Base-by-base conservation (phyloP, 2,113 vertebrate species). In the Centrocercus urophasianus region DNA sequence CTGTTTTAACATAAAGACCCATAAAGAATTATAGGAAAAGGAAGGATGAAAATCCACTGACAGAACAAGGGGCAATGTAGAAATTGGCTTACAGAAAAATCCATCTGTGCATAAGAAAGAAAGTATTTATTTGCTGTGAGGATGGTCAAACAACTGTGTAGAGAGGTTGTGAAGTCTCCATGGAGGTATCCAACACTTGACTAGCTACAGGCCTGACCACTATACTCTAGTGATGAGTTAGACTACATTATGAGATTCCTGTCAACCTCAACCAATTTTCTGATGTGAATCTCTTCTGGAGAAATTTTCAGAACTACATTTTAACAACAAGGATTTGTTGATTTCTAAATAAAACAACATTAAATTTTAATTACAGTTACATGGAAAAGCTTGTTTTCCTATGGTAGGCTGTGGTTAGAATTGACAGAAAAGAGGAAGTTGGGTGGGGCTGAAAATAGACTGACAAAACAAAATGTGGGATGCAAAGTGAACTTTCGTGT, bases 201-300 rank as follows among this genome's bases (percentile, higher is more conserved):
- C 30, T 22, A 28, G 17, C 7, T 6, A 27, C 0, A 2, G 16
- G 19, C 7, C 2, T 61, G 25, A 25, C 12, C 45, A 73, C 34
- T n/a, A 8, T 32, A 3, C 9, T 42, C 4, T 36, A 74, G 30
- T 63, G 30, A 80, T 25, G 34, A 7, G 24, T 63, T 69, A 56
- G 40, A 40, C 28, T 60, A 73, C 27, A 9, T 61, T 34, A 36
- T 15, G 59, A 61, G 34, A 13, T 61, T 34, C 34, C 34, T 25
- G 59, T 22, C 34, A 61, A 24, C 34, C 21, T 61, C 34, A 61
- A 36, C 34, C 59, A 61, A 14, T 67, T 43, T 45, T 75, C 10
- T 36, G 28, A 36, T 75, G 24, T 36, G 28, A 18, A 54, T 54
- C 21, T 64, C 9, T 47, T 38, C 13, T 30, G 19, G 25, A 64